Conservation (phyloP, 1,140 invertebrate species). For the Drosophila chauvacae region DNA sequence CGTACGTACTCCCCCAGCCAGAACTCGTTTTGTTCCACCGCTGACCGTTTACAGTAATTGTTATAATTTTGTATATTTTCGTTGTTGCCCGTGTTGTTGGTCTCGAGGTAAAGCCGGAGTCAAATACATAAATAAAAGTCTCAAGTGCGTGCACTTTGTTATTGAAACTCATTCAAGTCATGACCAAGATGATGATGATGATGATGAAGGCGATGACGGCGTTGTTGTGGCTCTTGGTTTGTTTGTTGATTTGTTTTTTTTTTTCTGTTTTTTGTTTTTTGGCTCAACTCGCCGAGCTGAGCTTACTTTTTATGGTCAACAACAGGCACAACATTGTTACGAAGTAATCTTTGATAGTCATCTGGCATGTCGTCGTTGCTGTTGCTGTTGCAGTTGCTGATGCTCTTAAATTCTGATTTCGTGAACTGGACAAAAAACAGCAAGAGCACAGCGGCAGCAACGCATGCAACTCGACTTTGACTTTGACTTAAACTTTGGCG, state of each 20-base stretch:
- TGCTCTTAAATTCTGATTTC: conserved; percentile 82
- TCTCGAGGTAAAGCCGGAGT: conserved; percentile 32
- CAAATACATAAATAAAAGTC: conserved; percentile 75
- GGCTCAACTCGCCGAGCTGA: conserved; percentile 31
- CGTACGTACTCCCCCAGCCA: conserved; percentile 5
- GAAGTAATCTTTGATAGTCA: conserved; percentile 76
- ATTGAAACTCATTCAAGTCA: conserved; percentile 79
- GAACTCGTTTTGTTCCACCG: conserved; percentile 19
- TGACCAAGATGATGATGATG: conserved; percentile 58
- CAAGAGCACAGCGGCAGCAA: conserved; percentile 29
- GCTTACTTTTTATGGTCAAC: conserved; percentile 76
- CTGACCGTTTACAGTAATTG: conserved; percentile 73
- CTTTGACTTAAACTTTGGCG: conserved; percentile 67
- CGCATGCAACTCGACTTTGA: conserved; percentile 65
- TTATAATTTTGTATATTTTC: conserved; percentile 74
- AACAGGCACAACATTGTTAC: conserved; percentile 56
- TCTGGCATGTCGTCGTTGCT: conserved; percentile 61
- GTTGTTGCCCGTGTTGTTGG: conserved; percentile 43
- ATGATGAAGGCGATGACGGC: conserved; percentile 32
- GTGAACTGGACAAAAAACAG: conserved; percentile 58
- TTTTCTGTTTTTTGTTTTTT: conserved; percentile 34
- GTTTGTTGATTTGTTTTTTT: conserved; percentile 59
- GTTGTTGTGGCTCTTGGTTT: conserved; percentile 48
- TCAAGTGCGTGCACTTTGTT: conserved; percentile 82
- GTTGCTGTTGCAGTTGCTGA: conserved; percentile 39